These are phyloP conservation scores for Zaprionus inermis DNA, from an alignment of 1,140 invertebrate species.

Conservation along the genomic window DNA sequence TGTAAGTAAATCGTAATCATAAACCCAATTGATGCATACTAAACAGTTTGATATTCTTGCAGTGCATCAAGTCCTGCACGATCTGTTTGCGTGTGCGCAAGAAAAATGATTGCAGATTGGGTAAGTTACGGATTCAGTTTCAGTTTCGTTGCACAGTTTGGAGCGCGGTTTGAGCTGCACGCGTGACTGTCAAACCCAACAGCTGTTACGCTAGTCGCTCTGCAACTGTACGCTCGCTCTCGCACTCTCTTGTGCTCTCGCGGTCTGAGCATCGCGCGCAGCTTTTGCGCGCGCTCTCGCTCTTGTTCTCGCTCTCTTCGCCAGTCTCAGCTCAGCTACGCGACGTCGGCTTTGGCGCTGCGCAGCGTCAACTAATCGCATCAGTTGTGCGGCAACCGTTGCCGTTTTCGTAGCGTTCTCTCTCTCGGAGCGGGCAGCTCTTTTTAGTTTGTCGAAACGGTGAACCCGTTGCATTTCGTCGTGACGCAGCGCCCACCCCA, in stretches of 20 bases:
- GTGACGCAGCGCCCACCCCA: neutral
- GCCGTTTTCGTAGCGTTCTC: slow-evolving; percentile 58
- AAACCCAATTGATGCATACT: too few species aligned
- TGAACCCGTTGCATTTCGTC: slow-evolving; percentile 33
- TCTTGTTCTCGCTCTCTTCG: slow-evolving; percentile 12
- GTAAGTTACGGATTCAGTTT: slow-evolving; percentile 87
- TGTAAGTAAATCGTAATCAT: slow-evolving; percentile 86
- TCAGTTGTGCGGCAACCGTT: slow-evolving; percentile 73
- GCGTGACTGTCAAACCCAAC: slow-evolving; percentile 15
- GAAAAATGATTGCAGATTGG: slow-evolving; percentile 92
- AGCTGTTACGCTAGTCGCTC: slow-evolving; percentile 1
- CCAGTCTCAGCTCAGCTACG: neutral
- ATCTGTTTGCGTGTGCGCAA: slow-evolving; percentile 96
- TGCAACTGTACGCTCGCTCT: slow-evolving; percentile 19
- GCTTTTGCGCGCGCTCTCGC: slow-evolving; percentile 30
- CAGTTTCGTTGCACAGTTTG: neutral
- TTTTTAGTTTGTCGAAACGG: neutral
- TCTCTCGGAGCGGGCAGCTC: slow-evolving; percentile 10
- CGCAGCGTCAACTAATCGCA: slow-evolving; percentile 44
- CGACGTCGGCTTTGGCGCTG: slow-evolving; percentile 40
- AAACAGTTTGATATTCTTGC: slow-evolving; percentile 36
- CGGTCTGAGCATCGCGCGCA: slow-evolving; percentile 37
- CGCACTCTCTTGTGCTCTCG: neutral
- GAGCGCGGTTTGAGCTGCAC: neutral
- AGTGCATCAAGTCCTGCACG: slow-evolving; percentile 97